phyloP scores from a whole-genome alignment of 2,888 invertebrate genomes.

The Eupithecia insigniata region DNA sequence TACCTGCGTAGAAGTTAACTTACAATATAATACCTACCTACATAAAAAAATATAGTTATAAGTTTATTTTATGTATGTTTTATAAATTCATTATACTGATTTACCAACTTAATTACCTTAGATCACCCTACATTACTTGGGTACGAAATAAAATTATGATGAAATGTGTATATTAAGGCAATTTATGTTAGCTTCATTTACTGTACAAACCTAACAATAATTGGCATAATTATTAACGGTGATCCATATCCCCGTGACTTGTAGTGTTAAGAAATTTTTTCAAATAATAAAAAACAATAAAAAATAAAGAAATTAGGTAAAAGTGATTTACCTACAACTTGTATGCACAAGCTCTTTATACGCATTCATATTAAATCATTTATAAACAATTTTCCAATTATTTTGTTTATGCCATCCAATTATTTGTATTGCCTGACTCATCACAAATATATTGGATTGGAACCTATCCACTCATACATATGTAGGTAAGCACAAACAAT shows the following conservation, averaged over 20 bases:
- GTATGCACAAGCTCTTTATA: not conserved
- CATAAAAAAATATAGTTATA: no score
- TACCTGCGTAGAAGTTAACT: not conserved
- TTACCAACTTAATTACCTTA: not conserved
- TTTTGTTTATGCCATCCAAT: no score
- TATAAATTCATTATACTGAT: not conserved
- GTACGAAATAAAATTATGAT: slow-evolving; percentile 3
- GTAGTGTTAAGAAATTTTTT: not conserved
- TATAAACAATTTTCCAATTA: not conserved
- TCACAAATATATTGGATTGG: no score
- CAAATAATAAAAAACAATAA: not conserved
- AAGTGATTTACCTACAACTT: not conserved
- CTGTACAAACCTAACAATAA: not conserved
- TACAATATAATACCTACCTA: not conserved
- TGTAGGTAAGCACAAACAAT: not conserved
- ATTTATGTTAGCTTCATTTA: not conserved
- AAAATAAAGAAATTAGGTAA: not conserved
- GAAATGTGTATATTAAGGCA: not conserved
- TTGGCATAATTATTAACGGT: slow-evolving; percentile 16
- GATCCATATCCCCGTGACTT: not conserved
- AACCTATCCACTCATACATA: not conserved
- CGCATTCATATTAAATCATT: not conserved
- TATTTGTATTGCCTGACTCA: no score
- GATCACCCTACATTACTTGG: not conserved
- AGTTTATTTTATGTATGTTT: not conserved